A percentile compares a stretch with the other conserved stretches of the same genome.
phyloP scores from a whole-genome alignment of 2,113 vertebrate species.

The Uria aalge region DNA sequence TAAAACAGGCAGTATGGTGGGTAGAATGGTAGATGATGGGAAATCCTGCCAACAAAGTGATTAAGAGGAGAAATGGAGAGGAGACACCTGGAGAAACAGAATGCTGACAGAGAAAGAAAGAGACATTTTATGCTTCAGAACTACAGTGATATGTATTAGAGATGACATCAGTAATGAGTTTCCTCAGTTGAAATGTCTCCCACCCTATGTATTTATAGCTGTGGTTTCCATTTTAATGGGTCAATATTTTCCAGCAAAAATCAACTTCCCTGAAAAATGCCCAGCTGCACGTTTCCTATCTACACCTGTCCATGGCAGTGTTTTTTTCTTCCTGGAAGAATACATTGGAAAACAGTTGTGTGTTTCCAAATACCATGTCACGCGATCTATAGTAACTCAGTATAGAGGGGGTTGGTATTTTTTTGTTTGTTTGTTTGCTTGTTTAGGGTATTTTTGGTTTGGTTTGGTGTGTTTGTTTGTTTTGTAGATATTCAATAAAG shows the following conservation, averaged over 20 bases:
- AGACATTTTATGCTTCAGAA: background rate
- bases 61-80: background rate
- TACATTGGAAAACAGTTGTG: background rate
- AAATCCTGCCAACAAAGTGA: background rate
- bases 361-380: background rate
- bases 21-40: background rate
- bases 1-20: background rate
- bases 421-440: background rate
- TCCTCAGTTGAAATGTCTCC: background rate
- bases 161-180: constrained; percentile 8
- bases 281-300: background rate
- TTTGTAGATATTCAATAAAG: background rate
- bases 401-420: background rate
- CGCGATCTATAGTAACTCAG: background rate
- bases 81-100: background rate
- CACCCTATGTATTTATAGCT: background rate
- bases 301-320: background rate
- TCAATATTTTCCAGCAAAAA: background rate
- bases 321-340: background rate
- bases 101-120: background rate
- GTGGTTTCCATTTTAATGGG: background rate
- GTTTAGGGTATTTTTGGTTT: background rate
- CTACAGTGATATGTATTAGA: background rate
- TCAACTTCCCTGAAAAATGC: background rate
- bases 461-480: background rate